Evolutionary conservation across 2,888 invertebrate genomes (phyloP).

Genomic region (Crossocerus cetratus): DNA sequence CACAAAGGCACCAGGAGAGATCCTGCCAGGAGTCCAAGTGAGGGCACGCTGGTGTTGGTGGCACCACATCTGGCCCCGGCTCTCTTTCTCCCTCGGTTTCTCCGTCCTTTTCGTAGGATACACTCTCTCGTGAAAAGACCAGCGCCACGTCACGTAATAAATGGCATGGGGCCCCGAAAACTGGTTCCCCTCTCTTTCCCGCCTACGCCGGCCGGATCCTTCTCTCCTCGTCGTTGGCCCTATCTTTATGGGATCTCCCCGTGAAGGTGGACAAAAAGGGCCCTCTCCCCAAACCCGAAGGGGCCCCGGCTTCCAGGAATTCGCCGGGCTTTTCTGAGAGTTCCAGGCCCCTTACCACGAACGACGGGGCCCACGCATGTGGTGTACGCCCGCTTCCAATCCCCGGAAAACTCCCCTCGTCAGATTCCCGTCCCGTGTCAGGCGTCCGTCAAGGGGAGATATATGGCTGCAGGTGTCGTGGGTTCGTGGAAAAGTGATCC

Average conservation of each 20-base stretch:
- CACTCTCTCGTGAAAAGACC: constrained; percentile 63
- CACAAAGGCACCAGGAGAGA: constrained; percentile 41
- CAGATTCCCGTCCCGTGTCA: not conserved
- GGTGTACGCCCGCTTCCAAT: not conserved
- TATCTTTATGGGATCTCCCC: constrained; percentile 70
- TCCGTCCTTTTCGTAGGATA: constrained; percentile 43
- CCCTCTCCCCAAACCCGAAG: constrained; percentile 23
- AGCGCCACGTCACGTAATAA: constrained; percentile 61
- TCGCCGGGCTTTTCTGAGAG: constrained; percentile 71
- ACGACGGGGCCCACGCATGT: constrained; percentile 41
- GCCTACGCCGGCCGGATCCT: constrained; percentile 11
- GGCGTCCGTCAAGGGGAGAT: not conserved
- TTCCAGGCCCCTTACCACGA: constrained; percentile 67
- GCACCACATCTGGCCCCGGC: constrained; percentile 57
- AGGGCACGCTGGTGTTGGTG: constrained; percentile 10
- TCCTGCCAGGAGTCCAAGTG: constrained; percentile 10
- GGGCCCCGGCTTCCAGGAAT: constrained; percentile 69
- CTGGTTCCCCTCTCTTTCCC: constrained; percentile 63
- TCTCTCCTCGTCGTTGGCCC: constrained; percentile 30
- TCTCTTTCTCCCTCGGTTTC: constrained; percentile 21
- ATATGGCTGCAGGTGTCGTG: constrained; percentile 19
- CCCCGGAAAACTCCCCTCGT: constrained; percentile 21
- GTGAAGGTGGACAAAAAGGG: constrained; percentile 55
- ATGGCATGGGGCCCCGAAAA: constrained; percentile 67
- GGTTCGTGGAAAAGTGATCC: constrained; percentile 3